Evolutionary conservation across 2,113 vertebrate genomes (phyloP).

Genomic region (sheep (Ovis aries)): DNA sequence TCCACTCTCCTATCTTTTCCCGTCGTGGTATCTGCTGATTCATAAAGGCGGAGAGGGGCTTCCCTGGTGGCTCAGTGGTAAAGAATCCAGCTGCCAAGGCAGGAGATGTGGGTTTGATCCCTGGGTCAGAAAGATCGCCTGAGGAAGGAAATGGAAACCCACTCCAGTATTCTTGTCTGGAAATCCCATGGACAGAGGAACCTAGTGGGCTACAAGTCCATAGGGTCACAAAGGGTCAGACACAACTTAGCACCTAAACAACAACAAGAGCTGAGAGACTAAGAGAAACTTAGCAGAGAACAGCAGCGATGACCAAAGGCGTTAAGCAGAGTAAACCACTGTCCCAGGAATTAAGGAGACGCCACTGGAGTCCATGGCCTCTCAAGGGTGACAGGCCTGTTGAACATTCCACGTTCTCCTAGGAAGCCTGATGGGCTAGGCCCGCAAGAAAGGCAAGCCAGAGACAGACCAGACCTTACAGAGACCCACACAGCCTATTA

Average conservation of each 20-base stretch:
- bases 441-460: background rate
- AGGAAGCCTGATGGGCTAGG: background rate
- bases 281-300: background rate
- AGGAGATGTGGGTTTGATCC: background rate
- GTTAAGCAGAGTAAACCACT: accelerated
- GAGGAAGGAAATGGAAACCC: background rate
- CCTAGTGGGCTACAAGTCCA: background rate
- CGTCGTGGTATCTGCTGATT: background rate
- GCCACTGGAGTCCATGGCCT: accelerated
- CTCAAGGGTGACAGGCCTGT: background rate
- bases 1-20: accelerated
- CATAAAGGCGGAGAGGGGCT: background rate
- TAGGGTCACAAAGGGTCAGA: background rate
- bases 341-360: background rate
- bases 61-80: background rate
- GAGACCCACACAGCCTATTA: background rate
- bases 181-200: background rate
- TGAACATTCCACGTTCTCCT: background rate
- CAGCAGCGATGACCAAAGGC: background rate
- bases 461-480: background rate
- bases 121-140: background rate
- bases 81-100: background rate
- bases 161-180: background rate
- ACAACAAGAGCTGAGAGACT: background rate
- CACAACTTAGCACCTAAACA: background rate